Base-by-base conservation (phyloP, 2,888 invertebrate species). In the Liodrosophila aerea region DNA sequence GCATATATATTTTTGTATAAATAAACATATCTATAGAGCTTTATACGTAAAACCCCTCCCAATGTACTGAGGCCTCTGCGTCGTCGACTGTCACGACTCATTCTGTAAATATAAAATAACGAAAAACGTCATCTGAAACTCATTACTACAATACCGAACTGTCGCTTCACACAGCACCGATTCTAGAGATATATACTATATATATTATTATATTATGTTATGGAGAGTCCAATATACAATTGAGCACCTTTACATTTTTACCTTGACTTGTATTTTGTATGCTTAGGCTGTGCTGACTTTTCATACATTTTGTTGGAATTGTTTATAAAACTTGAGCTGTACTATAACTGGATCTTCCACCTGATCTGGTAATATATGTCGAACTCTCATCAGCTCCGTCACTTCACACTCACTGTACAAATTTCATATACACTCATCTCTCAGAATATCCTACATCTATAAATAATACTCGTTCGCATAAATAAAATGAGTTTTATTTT, bases 51-150 rank as follows among this genome's bases (percentile, higher is more conserved):
- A 11, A 12, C 41, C 27, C 29, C 11, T 11, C 34, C n/a, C 7
- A 5, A 41, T 44, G 37, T 27, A 51, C 44, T 52, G 50, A 61
- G 49, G 53, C 34, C 16, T 59, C 58, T 41, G 43, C 39, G 29
- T 43, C 33, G 45, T 47, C 63, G 51, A 36, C 52, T 53, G 63
- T 3, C 3, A 4, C 29, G 61, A 82, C 61, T 74, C 83, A 80
- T 78, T 64, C 5, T 78, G 83, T 83, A 78, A 76, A 78, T 78
- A 82, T n/a, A 2, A 39, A 18, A 7, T 4, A 8, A 16, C 15
- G 15, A n/a, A 4, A 74, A 78, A 74, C 60, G 54, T 80, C 78
- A 78, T 80, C 54, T 50, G 7, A 61, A 65, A 78, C 54, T 80
- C 82, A 77, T 77, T 64, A 49, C n/a, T n/a, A n/a, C n/a, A n/a